Evolutionary conservation across 1,140 invertebrate genomes (phyloP).

Genomic region (Asobara japonica): DNA sequence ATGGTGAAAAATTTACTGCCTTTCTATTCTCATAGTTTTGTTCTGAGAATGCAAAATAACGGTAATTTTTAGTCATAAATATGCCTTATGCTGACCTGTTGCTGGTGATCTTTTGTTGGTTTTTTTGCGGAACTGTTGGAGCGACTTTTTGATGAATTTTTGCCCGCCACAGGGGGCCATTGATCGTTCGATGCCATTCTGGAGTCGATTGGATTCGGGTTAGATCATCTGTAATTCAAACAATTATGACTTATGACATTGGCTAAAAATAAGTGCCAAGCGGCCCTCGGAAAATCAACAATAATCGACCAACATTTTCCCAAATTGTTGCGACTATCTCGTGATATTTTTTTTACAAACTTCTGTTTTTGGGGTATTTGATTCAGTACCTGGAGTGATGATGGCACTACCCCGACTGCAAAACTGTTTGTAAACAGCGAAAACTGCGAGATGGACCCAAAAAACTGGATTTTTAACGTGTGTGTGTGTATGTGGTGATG

Average conservation of each 20-base stretch:
- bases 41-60: too few species aligned
- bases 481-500: not conserved
- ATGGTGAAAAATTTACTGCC: too few species aligned
- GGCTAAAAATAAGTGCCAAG: not conserved
- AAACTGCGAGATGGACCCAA: not conserved
- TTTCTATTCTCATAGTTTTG: too few species aligned
- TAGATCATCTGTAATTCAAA: not conserved
- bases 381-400: not conserved
- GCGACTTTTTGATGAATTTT: constrained; percentile 28
- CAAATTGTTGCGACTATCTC: not conserved
- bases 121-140: constrained; percentile 34
- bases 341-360: too few species aligned
- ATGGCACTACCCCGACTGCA: not conserved
- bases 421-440: constrained; percentile 1
- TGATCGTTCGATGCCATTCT: constrained; percentile 39
- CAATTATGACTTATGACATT: not conserved
- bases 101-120: constrained; percentile 37
- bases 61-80: too few species aligned
- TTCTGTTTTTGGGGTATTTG: not conserved
- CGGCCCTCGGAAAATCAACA: not conserved
- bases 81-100: too few species aligned
- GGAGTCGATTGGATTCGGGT: not conserved
- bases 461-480: not conserved
- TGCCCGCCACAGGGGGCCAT: constrained; percentile 31
- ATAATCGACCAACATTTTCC: not conserved